Evolutionary conservation across 2,888 invertebrate genomes (phyloP).

Genomic region (Melanargia galathea): DNA sequence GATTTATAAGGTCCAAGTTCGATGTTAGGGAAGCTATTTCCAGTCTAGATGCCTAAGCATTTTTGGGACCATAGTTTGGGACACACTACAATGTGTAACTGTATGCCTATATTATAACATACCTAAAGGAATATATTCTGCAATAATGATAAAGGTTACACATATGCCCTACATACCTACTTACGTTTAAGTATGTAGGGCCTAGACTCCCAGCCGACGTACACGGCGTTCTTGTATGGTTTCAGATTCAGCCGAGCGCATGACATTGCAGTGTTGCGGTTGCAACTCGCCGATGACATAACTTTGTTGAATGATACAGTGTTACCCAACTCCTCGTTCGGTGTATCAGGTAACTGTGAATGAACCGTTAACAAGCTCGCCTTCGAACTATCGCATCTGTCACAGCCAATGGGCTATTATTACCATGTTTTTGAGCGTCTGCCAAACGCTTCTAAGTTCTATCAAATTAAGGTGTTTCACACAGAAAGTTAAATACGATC

Average conservation of each 20-base stretch:
- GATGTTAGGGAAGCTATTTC: too few species aligned
- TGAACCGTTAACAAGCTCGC: conserved; percentile 41
- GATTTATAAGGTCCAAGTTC: too few species aligned
- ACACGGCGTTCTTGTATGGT: conserved; percentile 43
- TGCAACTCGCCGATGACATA: conserved; percentile 53
- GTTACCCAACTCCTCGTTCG: conserved; percentile 65
- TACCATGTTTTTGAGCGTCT: conserved; percentile 39
- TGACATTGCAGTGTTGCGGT: conserved; percentile 67
- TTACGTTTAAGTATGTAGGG: background rate
- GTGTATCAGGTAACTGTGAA: conserved; percentile 63
- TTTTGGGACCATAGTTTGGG: too few species aligned
- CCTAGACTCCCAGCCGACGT: background rate
- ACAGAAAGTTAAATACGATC: background rate
- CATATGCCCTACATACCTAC: too few species aligned
- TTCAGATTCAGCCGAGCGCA: conserved; percentile 69
- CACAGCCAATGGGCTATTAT: conserved; percentile 41
- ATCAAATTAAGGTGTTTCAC: conserved; percentile 38
- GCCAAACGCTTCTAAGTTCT: conserved; percentile 42
- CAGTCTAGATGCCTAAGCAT: too few species aligned
- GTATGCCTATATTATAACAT: too few species aligned
- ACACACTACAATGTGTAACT: too few species aligned
- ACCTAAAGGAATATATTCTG: too few species aligned
- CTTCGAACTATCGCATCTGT: conserved; percentile 37
- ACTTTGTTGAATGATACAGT: conserved; percentile 53
- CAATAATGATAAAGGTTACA: too few species aligned